These are phyloP conservation scores for Clamator glandarius DNA, from an alignment of 2,797 vertebrate genomes.

Conservation along the genomic window DNA sequence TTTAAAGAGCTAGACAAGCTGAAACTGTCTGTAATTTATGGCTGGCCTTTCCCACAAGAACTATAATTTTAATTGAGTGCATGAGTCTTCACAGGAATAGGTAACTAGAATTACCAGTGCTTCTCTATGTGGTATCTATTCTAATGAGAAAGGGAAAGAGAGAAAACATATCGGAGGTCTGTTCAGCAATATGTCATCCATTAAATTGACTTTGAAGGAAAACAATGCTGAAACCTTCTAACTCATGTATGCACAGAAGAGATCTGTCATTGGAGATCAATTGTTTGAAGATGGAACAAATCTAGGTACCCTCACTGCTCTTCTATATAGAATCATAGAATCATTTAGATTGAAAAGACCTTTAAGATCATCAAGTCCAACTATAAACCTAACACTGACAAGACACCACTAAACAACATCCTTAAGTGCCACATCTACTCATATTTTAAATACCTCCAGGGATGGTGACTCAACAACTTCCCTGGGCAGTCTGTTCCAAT, in stretches of 20 bases:
- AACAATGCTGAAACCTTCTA: neutral
- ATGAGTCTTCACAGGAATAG: neutral
- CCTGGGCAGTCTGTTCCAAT: too few relatives aligned
- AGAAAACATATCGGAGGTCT: neutral
- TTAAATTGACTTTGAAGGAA: neutral
- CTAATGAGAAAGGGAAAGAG: neutral
- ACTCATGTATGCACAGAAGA: neutral
- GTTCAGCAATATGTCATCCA: neutral
- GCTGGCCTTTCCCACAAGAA: neutral
- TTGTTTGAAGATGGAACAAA: neutral
- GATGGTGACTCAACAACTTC: too few relatives aligned
- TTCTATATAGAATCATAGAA: neutral
- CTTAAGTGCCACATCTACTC: too few relatives aligned
- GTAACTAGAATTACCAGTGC: neutral
- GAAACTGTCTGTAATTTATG: neutral
- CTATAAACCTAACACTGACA: too few relatives aligned
- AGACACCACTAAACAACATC: too few relatives aligned
- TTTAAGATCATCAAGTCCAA: too few relatives aligned
- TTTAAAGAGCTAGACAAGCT: neutral
- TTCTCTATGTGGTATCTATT: neutral
- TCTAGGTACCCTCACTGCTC: neutral
- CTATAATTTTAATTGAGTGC: neutral
- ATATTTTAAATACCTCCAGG: too few relatives aligned
- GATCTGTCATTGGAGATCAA: neutral
- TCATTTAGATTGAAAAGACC: too few relatives aligned